These are phyloP conservation scores for Aurelia sp. DNA, from an alignment of 30 jellyfish, hydroid and myxozoan species.

Conservation along the genomic window DNA sequence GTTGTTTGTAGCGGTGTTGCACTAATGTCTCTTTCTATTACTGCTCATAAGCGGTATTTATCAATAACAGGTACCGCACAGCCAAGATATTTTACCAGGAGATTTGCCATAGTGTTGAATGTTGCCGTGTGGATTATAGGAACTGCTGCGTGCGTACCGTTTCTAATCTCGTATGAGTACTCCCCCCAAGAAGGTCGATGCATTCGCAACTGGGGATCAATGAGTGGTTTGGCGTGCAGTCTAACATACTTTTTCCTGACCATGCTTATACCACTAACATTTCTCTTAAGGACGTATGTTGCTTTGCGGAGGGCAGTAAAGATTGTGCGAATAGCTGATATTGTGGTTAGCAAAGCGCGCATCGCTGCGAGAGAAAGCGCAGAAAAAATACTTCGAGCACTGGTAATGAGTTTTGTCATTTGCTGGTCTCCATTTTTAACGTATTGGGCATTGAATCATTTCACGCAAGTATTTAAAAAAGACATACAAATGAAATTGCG, in stretches of 20 bases:
- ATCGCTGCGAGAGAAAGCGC: background rate
- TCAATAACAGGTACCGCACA: constrained; percentile 4
- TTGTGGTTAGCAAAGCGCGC: background rate
- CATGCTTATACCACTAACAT: constrained; percentile 2
- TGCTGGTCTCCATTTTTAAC: constrained; percentile 25
- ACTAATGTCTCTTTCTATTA: background rate
- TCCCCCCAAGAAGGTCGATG: background rate
- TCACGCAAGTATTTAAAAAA: background rate
- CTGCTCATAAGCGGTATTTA: constrained; percentile 8
- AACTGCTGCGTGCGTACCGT: background rate
- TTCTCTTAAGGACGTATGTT: background rate
- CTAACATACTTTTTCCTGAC: background rate
- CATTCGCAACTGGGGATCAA: constrained; percentile 17
- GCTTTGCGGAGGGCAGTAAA: background rate
- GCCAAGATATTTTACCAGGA: constrained; percentile 17
- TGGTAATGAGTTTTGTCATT: background rate
- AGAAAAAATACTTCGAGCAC: constrained; percentile 4
- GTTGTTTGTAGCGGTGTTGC: constrained; percentile 21
- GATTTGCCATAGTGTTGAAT: background rate
- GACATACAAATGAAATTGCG: background rate
- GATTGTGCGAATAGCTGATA: background rate
- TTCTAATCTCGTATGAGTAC: background rate
- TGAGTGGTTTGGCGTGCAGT: background rate
- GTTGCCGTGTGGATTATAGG: background rate
- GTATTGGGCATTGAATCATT: constrained; percentile 11